Conservation (phyloP, 2,888 invertebrate genomes). For the Oscheius sp. region DNA sequence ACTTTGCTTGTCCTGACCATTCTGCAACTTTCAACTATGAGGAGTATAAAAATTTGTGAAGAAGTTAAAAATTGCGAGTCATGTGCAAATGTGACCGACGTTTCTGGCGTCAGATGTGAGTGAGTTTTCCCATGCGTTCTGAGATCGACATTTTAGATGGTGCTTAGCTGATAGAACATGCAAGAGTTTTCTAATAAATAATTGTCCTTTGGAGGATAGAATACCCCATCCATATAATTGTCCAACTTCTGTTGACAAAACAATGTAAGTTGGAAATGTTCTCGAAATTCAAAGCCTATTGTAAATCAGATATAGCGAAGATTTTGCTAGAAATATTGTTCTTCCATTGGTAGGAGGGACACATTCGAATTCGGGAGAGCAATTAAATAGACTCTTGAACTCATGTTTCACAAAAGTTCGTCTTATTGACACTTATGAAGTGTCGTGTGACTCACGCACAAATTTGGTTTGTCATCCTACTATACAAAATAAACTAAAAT, state of each 20-base stretch:
- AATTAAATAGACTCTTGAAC: neutral
- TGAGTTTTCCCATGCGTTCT: neutral
- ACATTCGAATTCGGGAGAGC: neutral
- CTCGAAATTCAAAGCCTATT: neutral
- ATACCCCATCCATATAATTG: slow-evolving; percentile 3
- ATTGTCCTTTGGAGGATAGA: neutral
- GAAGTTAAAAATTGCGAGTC: neutral
- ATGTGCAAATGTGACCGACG: slow-evolving; percentile 7
- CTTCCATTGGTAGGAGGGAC: neutral
- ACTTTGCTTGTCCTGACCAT: neutral
- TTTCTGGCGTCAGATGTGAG: slow-evolving; percentile 10
- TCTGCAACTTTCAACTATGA: neutral
- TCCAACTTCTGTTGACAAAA: neutral
- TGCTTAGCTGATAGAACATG: neutral
- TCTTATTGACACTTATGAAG: neutral
- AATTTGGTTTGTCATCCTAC: neutral
- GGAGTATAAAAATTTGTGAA: neutral
- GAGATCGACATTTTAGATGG: neutral
- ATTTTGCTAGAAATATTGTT: neutral
- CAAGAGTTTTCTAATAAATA: too few species aligned
- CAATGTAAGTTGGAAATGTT: neutral
- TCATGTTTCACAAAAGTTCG: neutral
- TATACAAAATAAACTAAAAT: neutral
- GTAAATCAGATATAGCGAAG: neutral
- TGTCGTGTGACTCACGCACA: neutral